Base-by-base conservation (phyloP, 2,797 vertebrate species). In the Tinamus major region DNA sequence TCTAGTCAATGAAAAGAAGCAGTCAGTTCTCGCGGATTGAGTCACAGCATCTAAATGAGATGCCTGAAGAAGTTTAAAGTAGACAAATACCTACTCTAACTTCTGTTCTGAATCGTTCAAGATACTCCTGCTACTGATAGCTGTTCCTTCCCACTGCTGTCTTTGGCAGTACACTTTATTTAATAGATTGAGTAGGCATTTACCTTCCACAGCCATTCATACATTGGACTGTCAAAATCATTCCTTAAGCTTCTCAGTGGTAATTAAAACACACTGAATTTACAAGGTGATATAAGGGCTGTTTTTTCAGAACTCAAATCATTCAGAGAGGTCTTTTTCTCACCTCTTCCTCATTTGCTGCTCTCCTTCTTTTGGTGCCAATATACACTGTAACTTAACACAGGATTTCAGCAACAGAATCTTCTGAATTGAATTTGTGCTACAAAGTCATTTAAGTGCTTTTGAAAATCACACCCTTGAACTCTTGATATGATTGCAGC, bases 401-500 rank as follows among this genome's bases (percentile, higher is more conserved):
- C 10, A 31, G 21, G 23, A 9, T 76, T 94, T 84, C 77, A 24
- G 63, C 27, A 93, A 78, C 48, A 87, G 79, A 86, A 87, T 63
- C 10, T 82, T 55, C 74, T 41, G 55, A 87, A 63, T 10, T 55
- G 77, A 80, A 92, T 87, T 86, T 89, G 42, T 79, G 85, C 70
- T 90, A 84, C 88, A 61, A 88, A 91, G 87, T 59, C 31, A 84
- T 86, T 85, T 53, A 86, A 83, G 53, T 51, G 75, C 44, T 82
- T 96, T 84, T 93, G 48, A 77, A 96, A 91, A 89, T 86, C 77
- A 78, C 56, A 81, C 39, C 33, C 78, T 86, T 92, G 80, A 94
- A 94, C 55, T 87, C 59, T 26, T 17, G 15, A 76, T 79, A 87
- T 2, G 10, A 79, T 31, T 89, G 56, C 63, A 88, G 85, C 20